phyloP scores from a whole-genome alignment of 2,888 invertebrate genomes.

The Mesodorylaimus sp. region DNA sequence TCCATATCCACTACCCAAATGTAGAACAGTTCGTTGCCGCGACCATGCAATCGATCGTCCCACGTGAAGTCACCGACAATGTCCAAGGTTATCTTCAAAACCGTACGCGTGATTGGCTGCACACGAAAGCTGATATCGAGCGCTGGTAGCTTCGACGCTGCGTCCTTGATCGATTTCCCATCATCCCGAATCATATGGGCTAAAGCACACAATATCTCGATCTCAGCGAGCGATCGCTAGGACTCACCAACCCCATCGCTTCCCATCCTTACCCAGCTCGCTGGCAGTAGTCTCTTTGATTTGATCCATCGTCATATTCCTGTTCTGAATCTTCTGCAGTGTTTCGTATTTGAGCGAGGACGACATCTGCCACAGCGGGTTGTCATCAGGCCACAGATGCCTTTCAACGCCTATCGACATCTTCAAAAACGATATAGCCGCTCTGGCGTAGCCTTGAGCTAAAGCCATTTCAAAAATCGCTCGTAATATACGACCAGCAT shows the following conservation, averaged over 20 bases:
- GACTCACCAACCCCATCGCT: not conserved
- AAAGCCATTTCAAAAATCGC: conserved; percentile 84
- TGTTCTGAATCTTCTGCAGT: conserved; percentile 58
- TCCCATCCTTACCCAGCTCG: conserved; percentile 49
- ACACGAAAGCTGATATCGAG: conserved; percentile 61
- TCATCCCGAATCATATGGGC: conserved; percentile 21
- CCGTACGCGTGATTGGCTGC: conserved; percentile 75
- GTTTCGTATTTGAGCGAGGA: conserved; percentile 49
- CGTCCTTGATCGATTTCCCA: conserved; percentile 57
- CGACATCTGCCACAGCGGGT: conserved; percentile 8
- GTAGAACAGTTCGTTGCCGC: conserved; percentile 75
- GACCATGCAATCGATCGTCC: conserved; percentile 51
- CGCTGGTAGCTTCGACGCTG: conserved; percentile 63
- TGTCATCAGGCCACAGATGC: conserved; percentile 39
- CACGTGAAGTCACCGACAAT: conserved; percentile 42
- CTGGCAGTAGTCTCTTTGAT: conserved; percentile 66
- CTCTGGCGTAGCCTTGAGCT: conserved; percentile 66
- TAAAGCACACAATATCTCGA: conserved; percentile 10
- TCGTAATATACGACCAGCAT: conserved; percentile 68
- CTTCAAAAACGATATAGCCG: conserved; percentile 62
- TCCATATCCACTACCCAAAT: conserved; percentile 94
- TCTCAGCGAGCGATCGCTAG: not conserved
- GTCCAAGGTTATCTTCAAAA: conserved; percentile 3
- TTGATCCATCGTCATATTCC: conserved; percentile 52
- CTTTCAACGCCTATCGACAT: conserved; percentile 83